Conservation (phyloP, 2,797 vertebrate genomes). For the Halcyon leucocephala region DNA sequence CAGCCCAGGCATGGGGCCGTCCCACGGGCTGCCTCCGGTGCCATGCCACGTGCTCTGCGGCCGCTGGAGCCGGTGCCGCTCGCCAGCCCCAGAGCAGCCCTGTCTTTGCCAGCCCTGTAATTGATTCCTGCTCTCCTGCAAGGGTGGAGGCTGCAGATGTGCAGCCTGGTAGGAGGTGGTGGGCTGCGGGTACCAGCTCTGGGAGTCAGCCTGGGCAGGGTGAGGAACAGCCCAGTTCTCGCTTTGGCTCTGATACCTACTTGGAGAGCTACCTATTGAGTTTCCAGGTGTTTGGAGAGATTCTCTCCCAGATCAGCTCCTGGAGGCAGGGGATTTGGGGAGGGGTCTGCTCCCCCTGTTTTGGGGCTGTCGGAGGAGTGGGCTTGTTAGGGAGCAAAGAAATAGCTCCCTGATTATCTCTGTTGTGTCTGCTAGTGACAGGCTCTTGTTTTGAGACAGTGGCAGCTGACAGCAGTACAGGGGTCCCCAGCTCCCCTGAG, state of each 20-base stretch:
- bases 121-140: conserved; percentile 50
- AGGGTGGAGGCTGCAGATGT: not conserved
- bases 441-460: not conserved
- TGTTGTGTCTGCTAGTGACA: not conserved
- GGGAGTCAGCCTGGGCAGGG: not conserved
- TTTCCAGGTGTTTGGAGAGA: not conserved
- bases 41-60: not conserved
- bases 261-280: not conserved
- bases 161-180: not conserved
- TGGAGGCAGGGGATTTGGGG: not conserved
- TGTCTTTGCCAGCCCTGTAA: conserved; percentile 48
- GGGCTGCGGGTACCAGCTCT: not conserved
- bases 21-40: not conserved
- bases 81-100: not conserved
- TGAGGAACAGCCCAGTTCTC: not conserved
- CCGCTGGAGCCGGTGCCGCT: not conserved
- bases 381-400: not conserved
- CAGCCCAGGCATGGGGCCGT: not conserved
- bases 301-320: not conserved
- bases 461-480: not conserved
- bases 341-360: not conserved
- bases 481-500: not conserved
- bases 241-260: fast-evolving
- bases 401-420: not conserved
- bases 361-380: not conserved